Evolutionary conservation across 2,888 invertebrate genomes (phyloP).

Genomic region (Theretra japonica): DNA sequence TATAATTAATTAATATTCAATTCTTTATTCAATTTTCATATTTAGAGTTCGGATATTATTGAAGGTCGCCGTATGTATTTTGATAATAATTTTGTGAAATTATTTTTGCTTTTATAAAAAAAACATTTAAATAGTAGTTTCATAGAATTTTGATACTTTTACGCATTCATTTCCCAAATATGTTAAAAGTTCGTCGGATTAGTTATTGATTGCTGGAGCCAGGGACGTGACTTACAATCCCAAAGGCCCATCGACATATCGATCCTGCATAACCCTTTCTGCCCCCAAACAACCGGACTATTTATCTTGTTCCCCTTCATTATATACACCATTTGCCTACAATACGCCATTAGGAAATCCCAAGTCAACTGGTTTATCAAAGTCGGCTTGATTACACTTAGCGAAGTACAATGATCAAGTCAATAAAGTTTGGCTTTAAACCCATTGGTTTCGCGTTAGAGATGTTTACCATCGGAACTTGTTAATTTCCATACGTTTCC

Average conservation of each 20-base stretch:
- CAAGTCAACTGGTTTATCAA: slow-evolving; percentile 14
- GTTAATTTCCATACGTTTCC: slow-evolving; percentile 16
- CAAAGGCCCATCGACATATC: neutral
- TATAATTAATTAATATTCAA: too few relatives aligned
- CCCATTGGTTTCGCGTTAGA: neutral
- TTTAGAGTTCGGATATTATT: too few relatives aligned
- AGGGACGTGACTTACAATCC: neutral
- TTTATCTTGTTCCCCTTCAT: neutral
- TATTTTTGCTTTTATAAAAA: too few relatives aligned
- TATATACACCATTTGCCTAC: slow-evolving; percentile 14
- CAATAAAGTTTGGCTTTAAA: slow-evolving; percentile 13
- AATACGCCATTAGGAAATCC: neutral
- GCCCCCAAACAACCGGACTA: neutral
- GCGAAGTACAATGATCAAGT: slow-evolving; percentile 17
- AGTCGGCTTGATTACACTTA: slow-evolving; percentile 2
- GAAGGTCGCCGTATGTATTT: too few relatives aligned
- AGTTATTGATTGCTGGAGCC: neutral
- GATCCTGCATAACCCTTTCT: slow-evolving; percentile 12
- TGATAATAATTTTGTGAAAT: too few relatives aligned
- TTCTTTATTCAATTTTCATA: too few relatives aligned
- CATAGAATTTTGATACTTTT: too few relatives aligned
- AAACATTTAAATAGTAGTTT: too few relatives aligned
- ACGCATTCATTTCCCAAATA: too few relatives aligned
- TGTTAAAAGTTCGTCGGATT: too few relatives aligned
- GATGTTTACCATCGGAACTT: neutral